Evolutionary conservation across 2,888 invertebrate species (phyloP), one percentile per base, ranked within the genome.

Genomic region (Synergus umbraculus): DNA sequence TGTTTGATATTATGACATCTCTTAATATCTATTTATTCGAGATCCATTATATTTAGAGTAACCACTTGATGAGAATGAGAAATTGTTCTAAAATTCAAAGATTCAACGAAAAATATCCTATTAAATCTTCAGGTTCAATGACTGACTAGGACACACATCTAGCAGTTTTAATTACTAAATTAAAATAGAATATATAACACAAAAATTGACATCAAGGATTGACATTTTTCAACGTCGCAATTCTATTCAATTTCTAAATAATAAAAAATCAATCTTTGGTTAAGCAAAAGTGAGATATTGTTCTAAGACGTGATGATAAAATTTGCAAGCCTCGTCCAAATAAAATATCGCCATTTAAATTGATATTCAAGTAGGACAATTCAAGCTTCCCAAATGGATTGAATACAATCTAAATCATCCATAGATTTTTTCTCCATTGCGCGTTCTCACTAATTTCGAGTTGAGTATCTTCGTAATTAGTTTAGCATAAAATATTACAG

Each of bases 101-200:
- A 87, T 9, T 58, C 9, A 58, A 18, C 54, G 18, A 8, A 58
- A 58, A 58, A 58, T 3, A 9, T 18, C 9, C 54, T 58, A 18
- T 18, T 18, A 18, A 58, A 58, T 18, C 54, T 58, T 18, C 54
- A 9, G n/a, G 85, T 88, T 87, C 82, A 84, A 87, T 90, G 87
- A 87, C 88, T 90, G 91, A 91, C 90, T 91, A 91, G 90, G 89
- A 88, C 89, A 89, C 89, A 89, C 88, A 89, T 63, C 60, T 63
- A 63, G 60, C 63, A 63, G 22, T 63, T 63, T 7, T 29, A 63
- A 63, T 63, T 22, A 29, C 63, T 63, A 63, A 12, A 29, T 10
- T 49, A 54, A 2, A 81, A 58, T 63, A 41, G n/a, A 76, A 67
- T 73, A 67, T 49, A 29, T 58, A 58, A 58, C 49, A 81, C 15